A percentile compares a stretch with the other conserved stretches of the same genome.
phyloP scores from a whole-genome alignment of 2,113 vertebrate genomes.

The Hypanus sabinus region DNA sequence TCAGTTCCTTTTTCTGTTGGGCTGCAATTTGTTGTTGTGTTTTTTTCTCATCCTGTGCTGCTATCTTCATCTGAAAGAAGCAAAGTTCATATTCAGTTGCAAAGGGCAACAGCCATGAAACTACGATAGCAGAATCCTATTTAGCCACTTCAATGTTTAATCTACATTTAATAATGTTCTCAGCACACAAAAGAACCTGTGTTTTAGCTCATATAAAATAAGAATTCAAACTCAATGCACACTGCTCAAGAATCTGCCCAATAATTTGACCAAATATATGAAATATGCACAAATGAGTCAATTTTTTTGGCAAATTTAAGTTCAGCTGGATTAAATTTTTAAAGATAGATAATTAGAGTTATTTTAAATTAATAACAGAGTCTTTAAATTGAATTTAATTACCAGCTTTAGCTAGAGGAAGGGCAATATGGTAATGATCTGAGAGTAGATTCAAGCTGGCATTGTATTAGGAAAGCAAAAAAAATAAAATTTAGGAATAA shows the following conservation, averaged over 20 bases:
- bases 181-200: background rate
- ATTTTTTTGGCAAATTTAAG: too few species aligned
- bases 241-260: background rate
- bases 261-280: background rate
- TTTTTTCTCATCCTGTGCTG: conserved; percentile 88
- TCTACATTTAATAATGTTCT: background rate
- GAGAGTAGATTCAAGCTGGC: background rate
- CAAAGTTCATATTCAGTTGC: background rate
- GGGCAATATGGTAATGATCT: background rate
- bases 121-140: background rate
- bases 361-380: background rate
- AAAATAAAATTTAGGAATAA: background rate
- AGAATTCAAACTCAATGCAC: background rate
- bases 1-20: conserved; percentile 98
- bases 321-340: too few species aligned
- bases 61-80: conserved; percentile 74
- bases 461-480: too few species aligned
- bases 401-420: background rate
- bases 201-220: background rate
- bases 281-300: background rate
- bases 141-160: background rate
- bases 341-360: background rate
- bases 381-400: background rate
- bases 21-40: conserved; percentile 97
- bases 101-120: background rate